These are phyloP conservation scores for Penaeus japonicus DNA, from an alignment of 1,140 invertebrate species.

Conservation along the genomic window DNA sequence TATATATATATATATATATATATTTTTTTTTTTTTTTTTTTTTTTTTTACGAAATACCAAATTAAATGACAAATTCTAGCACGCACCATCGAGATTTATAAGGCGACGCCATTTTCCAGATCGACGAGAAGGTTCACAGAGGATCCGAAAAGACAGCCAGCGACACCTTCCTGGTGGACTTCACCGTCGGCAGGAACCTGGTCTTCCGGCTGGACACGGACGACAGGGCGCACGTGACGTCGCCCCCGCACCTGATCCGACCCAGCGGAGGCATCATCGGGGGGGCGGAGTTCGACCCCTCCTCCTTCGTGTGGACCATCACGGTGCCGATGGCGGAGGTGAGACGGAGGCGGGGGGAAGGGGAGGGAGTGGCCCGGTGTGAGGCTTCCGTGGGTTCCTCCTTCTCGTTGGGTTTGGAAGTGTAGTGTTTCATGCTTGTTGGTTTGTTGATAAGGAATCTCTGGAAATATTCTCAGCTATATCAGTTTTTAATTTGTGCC, in stretches of 20 bases:
- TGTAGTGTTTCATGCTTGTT: no score
- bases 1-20: no score
- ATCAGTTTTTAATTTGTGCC: no score
- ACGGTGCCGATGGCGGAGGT: slow-evolving; percentile 39
- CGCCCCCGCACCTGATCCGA: not conserved
- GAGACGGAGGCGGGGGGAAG: not conserved
- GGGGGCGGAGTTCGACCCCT: slow-evolving; percentile 10
- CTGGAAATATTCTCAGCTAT: no score
- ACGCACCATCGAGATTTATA: not conserved
- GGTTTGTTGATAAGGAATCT: no score
- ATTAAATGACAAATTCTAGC: not conserved
- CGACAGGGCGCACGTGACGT: not conserved
- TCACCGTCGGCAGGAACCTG: slow-evolving; percentile 33
- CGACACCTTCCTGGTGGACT: slow-evolving; percentile 27
- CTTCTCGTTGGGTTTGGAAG: no score
- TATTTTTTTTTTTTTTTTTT: no score
- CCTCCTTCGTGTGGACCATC: slow-evolving; percentile 24
- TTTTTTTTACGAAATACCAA: not conserved
- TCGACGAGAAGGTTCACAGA: slow-evolving; percentile 25
- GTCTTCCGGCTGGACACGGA: slow-evolving; percentile 14
- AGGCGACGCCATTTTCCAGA: not conserved
- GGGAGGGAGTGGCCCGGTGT: no score
- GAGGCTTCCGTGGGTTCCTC: no score
- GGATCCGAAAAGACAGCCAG: not conserved
- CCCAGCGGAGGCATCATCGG: slow-evolving; percentile 8